Percentiles rank a stretch among this genome's conserved stretches.
phyloP scores from a whole-genome alignment of 2,113 vertebrate species.

The Kryptolebias marmoratus region DNA sequence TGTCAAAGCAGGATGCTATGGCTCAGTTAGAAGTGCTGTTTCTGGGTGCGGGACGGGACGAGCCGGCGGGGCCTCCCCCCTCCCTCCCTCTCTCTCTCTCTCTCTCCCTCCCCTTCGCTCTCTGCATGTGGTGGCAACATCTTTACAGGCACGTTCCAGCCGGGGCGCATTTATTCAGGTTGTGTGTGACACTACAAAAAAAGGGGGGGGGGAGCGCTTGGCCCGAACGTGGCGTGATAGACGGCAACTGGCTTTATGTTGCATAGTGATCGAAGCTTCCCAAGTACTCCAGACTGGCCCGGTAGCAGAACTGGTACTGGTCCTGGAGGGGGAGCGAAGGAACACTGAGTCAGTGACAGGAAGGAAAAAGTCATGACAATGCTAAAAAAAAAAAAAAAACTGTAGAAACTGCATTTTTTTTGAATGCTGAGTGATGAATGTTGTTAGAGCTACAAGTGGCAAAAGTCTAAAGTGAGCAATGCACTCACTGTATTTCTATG shows the following conservation, averaged over 20 bases:
- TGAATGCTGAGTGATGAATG: too few species aligned
- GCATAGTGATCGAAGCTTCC: slow-evolving; percentile 99
- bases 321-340: slow-evolving; percentile 81
- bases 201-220: slow-evolving; percentile 46
- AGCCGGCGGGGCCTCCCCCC: slow-evolving; percentile 42
- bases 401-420: not conserved
- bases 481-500: too few species aligned
- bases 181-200: slow-evolving; percentile 46
- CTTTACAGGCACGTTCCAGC: slow-evolving; percentile 81
- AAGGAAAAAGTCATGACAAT: not conserved
- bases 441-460: too few species aligned
- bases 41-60: slow-evolving; percentile 70
- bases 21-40: slow-evolving; percentile 96
- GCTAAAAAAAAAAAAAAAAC: not conserved
- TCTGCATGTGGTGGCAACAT: slow-evolving; percentile 84
- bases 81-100: slow-evolving; percentile 68
- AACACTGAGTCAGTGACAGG: slow-evolving; percentile 2
- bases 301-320: slow-evolving; percentile 99
- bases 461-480: too few species aligned
- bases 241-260: slow-evolving; percentile 89
- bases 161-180: slow-evolving; percentile 61
- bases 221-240: slow-evolving; percentile 60
- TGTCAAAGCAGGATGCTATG: slow-evolving; percentile 90
- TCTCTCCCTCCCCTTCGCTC: slow-evolving; percentile 62
- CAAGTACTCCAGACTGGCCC: slow-evolving; percentile 97